Conservation (phyloP, 1,140 invertebrate genomes). For the Papilio xuthus region DNA sequence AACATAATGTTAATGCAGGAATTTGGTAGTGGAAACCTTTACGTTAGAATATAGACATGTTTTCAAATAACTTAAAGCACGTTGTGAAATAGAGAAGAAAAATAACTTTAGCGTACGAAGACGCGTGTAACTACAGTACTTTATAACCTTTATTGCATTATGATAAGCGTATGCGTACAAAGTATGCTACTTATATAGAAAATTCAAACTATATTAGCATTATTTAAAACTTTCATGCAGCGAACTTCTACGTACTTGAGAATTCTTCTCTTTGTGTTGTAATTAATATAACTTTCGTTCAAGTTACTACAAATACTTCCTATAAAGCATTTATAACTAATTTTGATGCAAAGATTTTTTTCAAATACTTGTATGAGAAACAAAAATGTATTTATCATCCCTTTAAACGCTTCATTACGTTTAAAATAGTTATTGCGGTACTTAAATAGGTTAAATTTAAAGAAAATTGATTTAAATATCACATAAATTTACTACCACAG, state of each 20-base stretch:
- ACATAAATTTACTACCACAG: too few species aligned
- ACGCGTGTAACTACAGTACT: neutral
- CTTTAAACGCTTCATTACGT: neutral
- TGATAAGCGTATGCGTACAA: neutral
- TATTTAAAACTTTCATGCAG: neutral
- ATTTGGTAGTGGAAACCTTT: too few species aligned
- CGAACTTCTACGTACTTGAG: neutral
- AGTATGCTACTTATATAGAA: neutral
- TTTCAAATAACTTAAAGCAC: neutral
- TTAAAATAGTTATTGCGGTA: too few species aligned
- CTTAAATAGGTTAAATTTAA: too few species aligned
- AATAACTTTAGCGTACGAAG: neutral
- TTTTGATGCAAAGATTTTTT: too few species aligned
- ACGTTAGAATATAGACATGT: too few species aligned
- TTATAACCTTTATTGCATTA: slow-evolving; percentile 8
- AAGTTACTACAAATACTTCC: neutral
- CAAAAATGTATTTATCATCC: neutral
- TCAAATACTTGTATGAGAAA: neutral
- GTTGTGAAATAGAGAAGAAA: neutral
- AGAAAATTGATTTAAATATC: too few species aligned
- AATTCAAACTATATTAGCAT: neutral
- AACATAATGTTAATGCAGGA: too few species aligned
- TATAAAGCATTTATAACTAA: neutral
- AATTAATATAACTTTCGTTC: neutral
- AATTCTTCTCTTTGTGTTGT: neutral